Evolutionary conservation across 30 jellyfish, hydroid and myxozoan genomes (phyloP), one percentile per base, ranked within the genome.

Genomic region (Aurelia sp.): DNA sequence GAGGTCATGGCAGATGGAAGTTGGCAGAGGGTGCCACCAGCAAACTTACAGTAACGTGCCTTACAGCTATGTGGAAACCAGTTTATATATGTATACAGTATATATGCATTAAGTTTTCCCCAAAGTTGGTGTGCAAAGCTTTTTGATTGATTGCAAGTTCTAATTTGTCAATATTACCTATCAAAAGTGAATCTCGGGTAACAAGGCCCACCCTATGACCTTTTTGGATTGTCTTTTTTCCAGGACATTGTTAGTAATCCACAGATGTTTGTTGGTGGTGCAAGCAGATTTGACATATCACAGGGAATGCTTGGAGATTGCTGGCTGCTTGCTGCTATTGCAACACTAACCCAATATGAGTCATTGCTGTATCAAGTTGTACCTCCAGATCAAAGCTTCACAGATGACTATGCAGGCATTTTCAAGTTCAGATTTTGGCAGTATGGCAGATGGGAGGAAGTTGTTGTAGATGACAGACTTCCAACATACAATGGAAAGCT

Each of bases 251-350:
- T 88, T 3, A 78, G 35, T 30, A 81, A 88, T 52, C 98, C 98
- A 44, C 70, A 74, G 63, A 47, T 93, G 96, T 93, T 93, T 87
- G 98, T 93, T 76, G 97, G 97, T 58, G 98, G 98, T 4, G 98
- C 98, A 4, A 93, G 98, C 71, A 74, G 98, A 63, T 93, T 93
- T 93, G 98, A 93, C 70, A 93, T 93, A 41, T 87, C 98, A 17
- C 98, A 93, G 85, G 98, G 98, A 15, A 93, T 93, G 98, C 94
- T 93, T 48, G 98, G 98, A 37, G 98, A 93, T 53, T 93, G 98
- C 51, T 93, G 98, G 98, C 74, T 93, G 84, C 91, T 93, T 52
- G 98, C 98, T 10, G 98, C 98, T 0, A 94, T 93, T 87, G 98
- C 98, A 18, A 72, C 97, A 6, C 77, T 93, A 23, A 79, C 96